Conservation (phyloP, 2,888 invertebrate genomes). For the Carpatolechia fugitivella region DNA sequence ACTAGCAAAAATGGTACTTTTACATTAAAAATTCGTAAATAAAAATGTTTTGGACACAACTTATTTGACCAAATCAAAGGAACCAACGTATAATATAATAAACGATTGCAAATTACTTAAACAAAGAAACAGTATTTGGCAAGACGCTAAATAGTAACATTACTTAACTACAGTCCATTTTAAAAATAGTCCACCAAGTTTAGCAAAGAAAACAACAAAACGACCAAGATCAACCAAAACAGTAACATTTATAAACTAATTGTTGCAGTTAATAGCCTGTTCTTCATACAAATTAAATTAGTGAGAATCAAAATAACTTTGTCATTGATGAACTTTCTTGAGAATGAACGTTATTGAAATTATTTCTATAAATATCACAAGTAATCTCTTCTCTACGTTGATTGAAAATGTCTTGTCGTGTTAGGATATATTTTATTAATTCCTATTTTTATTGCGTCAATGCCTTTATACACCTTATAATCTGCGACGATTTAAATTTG, state of each 20-base stretch:
- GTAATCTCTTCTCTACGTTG: constrained; percentile 15
- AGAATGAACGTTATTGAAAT: constrained; percentile 16
- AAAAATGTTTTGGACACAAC: no score
- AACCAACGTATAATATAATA: not conserved
- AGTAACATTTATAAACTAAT: no score
- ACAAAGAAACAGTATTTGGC: constrained; percentile 16
- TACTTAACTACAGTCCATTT: not conserved
- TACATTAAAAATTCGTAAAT: no score
- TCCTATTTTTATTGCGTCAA: not conserved
- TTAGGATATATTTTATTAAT: not conserved
- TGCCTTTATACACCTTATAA: not conserved
- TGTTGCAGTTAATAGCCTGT: no score
- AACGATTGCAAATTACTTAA: not conserved
- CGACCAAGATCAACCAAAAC: no score
- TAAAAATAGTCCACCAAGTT: no score
- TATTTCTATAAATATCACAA: constrained; percentile 29
- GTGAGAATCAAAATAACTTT: no score
- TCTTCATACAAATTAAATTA: no score
- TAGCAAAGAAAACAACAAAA: no score
- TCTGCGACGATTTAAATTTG: not conserved
- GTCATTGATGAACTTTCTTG: no score
- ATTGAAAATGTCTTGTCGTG: constrained; percentile 17
- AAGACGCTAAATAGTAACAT: constrained; percentile 17
- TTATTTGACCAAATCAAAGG: no score
- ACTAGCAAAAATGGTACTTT: no score